Percentiles rank a stretch among this genome's conserved stretches.
Conservation (phyloP, 2,797 vertebrate species). For the Coregonus suidteri region DNA sequence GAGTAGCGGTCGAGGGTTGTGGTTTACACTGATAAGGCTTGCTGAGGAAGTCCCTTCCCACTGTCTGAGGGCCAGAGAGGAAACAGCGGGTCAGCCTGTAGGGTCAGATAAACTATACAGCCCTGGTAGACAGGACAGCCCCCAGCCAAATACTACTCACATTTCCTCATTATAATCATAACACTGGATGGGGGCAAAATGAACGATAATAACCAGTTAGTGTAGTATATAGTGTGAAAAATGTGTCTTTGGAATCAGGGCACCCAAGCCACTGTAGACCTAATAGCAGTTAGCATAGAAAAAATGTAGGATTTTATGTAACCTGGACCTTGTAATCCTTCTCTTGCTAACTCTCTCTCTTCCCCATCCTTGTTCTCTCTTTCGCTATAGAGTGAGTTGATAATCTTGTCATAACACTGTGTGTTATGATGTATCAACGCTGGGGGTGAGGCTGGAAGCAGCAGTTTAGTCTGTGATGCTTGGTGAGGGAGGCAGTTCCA, state of each 20-base stretch:
- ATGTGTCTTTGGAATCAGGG: not conserved
- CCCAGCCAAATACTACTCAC: slow-evolving; percentile 30
- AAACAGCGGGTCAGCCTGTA: slow-evolving; percentile 68
- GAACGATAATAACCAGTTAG: not conserved
- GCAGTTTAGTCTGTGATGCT: not conserved
- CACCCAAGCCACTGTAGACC: not conserved
- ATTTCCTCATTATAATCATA: slow-evolving; percentile 2
- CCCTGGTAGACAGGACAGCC: slow-evolving; percentile 31
- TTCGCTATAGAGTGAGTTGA: not conserved
- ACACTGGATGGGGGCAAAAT: not conserved
- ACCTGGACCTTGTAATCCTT: not conserved
- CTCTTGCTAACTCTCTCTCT: not conserved
- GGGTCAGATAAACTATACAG: slow-evolving; percentile 67
- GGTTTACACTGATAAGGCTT: slow-evolving; percentile 76
- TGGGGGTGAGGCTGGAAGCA: not conserved
- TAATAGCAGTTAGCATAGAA: not conserved
- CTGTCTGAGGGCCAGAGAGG: slow-evolving; percentile 69
- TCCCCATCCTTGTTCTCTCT: not conserved
- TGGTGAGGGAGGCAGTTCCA: not conserved
- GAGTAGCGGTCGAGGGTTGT: slow-evolving; percentile 64
- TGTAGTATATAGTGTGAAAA: not conserved
- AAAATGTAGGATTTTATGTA: slow-evolving; percentile 8
- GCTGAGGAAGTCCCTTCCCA: slow-evolving; percentile 80
- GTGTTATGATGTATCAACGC: not conserved
- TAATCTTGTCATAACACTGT: not conserved